These are phyloP conservation scores for Mionectes olivaceus DNA, from an alignment of 2,797 vertebrate species.

Conservation along the genomic window DNA sequence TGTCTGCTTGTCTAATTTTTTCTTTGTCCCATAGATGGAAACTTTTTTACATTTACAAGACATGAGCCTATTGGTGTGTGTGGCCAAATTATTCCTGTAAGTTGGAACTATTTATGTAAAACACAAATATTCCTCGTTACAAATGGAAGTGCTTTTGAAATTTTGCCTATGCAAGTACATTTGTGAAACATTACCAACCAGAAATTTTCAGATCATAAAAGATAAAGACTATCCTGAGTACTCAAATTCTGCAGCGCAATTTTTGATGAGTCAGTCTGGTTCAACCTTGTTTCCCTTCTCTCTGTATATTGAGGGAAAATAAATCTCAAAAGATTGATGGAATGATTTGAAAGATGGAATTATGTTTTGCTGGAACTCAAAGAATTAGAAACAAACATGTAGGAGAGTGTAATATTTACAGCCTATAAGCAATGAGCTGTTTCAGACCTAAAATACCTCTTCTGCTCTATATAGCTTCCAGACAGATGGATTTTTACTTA, in stretches of 20 bases:
- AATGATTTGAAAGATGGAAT: background rate
- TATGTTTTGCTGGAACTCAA: background rate
- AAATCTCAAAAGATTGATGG: background rate
- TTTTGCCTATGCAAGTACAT: background rate
- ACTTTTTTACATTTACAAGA: constrained; percentile 88
- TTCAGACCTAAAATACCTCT: background rate
- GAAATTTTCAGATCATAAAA: background rate
- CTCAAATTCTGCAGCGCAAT: background rate
- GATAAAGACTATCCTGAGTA: background rate
- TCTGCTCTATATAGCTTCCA: background rate
- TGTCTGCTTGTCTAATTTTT: background rate
- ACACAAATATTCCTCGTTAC: background rate
- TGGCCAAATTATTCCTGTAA: constrained; percentile 92
- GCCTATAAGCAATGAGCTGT: background rate
- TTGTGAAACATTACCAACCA: background rate
- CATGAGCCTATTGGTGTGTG: constrained; percentile 90
- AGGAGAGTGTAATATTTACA: background rate
- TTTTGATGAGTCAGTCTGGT: background rate
- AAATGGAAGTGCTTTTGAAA: background rate
- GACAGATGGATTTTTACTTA: background rate
- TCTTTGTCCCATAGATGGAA: constrained; percentile 81
- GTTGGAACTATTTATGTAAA: constrained; percentile 55
- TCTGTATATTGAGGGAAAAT: background rate
- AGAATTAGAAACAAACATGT: background rate
- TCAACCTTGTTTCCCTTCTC: background rate